phyloP scores from a whole-genome alignment of 2,113 vertebrate species.

The Callipepla squamata region DNA sequence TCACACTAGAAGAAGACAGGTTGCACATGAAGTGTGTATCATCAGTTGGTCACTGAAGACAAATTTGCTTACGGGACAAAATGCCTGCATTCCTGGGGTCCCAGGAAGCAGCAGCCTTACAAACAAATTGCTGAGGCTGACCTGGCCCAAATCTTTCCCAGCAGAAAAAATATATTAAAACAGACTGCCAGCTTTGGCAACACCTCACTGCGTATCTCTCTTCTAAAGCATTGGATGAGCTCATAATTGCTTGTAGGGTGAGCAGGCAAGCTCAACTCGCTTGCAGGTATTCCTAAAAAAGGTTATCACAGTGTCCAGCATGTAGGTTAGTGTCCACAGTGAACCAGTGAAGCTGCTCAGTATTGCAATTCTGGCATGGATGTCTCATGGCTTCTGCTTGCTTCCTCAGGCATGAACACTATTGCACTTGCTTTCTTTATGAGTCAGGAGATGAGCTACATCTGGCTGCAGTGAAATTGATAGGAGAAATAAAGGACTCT shows the following conservation, averaged over 20 bases:
- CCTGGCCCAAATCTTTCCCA: not conserved
- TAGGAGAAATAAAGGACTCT: not conserved
- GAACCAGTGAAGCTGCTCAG: not conserved
- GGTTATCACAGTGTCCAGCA: fast-evolving
- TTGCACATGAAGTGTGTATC: not conserved
- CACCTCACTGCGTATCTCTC: not conserved
- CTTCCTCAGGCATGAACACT: fast-evolving
- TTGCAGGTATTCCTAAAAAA: not conserved
- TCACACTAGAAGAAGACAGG: not conserved
- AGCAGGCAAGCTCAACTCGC: not conserved
- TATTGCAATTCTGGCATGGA: not conserved
- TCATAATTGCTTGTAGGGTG: not conserved
- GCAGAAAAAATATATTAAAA: not conserved
- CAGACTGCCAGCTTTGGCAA: not conserved
- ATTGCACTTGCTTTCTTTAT: fast-evolving
- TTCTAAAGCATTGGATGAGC: not conserved
- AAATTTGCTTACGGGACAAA: not conserved
- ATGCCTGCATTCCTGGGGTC: not conserved
- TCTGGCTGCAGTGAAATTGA: not conserved
- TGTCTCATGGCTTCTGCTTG: not conserved
- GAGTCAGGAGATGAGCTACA: not conserved
- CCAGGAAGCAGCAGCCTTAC: not conserved
- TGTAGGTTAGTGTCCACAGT: fast-evolving
- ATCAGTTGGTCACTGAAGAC: not conserved
- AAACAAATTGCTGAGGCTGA: not conserved